Conservation (phyloP, 1,140 invertebrate species). For the Calycopis cecrops region DNA sequence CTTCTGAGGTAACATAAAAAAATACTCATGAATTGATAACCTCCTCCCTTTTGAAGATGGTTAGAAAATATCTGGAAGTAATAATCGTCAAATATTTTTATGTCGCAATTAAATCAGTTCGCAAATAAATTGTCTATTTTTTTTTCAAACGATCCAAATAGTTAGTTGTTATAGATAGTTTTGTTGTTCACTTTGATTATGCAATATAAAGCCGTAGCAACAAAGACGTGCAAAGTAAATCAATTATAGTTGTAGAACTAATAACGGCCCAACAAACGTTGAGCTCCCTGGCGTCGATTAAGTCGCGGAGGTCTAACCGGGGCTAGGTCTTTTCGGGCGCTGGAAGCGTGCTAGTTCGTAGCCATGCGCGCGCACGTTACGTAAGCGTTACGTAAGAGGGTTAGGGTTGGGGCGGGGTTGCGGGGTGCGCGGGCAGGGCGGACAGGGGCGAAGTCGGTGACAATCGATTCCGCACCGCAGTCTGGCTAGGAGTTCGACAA, state of each 20-base stretch:
- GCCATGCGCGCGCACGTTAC: constrained; percentile 66
- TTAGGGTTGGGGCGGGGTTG: constrained; percentile 34
- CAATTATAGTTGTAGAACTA: background rate
- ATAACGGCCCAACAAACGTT: background rate
- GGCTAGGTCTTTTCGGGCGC: constrained; percentile 16
- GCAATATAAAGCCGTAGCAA: background rate
- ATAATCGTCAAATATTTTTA: too few species aligned
- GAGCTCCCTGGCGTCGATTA: background rate
- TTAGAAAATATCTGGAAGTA: too few species aligned
- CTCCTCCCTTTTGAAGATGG: too few species aligned
- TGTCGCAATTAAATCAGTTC: too few species aligned
- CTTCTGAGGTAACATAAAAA: too few species aligned
- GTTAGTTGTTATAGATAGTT: too few species aligned
- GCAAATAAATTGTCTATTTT: too few species aligned
- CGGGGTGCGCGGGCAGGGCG: constrained; percentile 31
- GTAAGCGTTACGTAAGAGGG: constrained; percentile 68
- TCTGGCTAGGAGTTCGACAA: constrained; percentile 69
- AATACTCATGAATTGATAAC: too few species aligned
- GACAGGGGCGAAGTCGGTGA: constrained; percentile 48
- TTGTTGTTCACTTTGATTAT: too few species aligned
- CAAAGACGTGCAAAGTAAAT: background rate
- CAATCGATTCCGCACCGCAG: constrained; percentile 67
- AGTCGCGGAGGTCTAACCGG: background rate
- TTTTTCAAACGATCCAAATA: too few species aligned
- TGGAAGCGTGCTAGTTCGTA: too few species aligned